These are phyloP conservation scores for Polydrusus tereticollis DNA, from an alignment of 2,888 invertebrate species.

Conservation along the genomic window DNA sequence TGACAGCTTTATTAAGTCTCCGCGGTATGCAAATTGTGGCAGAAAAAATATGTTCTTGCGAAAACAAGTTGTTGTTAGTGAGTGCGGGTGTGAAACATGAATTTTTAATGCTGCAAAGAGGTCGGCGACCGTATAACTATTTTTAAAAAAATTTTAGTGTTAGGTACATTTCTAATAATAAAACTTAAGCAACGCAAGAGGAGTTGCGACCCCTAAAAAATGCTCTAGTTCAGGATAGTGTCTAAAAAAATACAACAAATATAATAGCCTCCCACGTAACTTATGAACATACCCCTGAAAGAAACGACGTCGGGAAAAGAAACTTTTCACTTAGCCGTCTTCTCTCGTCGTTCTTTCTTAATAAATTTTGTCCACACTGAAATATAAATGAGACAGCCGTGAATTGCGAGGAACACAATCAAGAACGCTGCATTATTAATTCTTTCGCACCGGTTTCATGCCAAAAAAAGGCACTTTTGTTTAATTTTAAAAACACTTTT, in stretches of 20 bases:
- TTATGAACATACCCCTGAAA: neutral
- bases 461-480: neutral
- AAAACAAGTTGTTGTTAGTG: no score
- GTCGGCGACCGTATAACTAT: no score
- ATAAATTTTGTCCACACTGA: conserved; percentile 45
- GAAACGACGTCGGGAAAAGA: neutral
- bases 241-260: neutral
- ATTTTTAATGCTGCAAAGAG: no score
- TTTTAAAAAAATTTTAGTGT: no score
- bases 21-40: neutral
- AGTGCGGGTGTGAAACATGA: no score
- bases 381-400: conserved; percentile 39
- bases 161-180: no score
- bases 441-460: conserved; percentile 28
- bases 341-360: conserved; percentile 21
- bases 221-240: no score
- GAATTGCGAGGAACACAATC: conserved; percentile 41
- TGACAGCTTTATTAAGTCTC: conserved; percentile 40
- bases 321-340: conserved; percentile 35
- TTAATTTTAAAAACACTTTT: neutral
- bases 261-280: neutral
- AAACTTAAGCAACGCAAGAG: no score
- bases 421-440: conserved; percentile 39
- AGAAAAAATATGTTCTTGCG: neutral
- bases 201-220: no score